phyloP scores from a whole-genome alignment of 2,888 invertebrate species.

The Drosophila seclusa region DNA sequence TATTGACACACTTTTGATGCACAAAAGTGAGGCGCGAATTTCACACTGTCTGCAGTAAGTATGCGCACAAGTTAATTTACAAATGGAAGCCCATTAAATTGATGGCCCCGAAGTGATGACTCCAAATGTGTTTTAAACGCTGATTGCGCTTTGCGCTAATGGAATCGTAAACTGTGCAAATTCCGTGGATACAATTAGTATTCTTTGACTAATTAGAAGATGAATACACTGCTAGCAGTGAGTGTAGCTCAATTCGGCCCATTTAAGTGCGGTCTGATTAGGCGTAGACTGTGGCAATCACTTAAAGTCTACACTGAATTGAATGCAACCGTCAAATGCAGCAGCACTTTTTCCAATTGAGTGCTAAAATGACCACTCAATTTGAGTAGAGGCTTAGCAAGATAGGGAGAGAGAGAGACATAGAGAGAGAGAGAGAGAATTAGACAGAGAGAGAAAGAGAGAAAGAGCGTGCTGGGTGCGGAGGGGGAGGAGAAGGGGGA shows the following conservation, averaged over 20 bases:
- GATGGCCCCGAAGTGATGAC: neutral
- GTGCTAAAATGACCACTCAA: slow-evolving; percentile 1
- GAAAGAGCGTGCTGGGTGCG: neutral
- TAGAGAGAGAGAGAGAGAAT: neutral
- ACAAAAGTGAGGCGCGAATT: neutral
- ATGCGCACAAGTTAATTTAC: slow-evolving; percentile 17
- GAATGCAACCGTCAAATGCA: slow-evolving; percentile 17
- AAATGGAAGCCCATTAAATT: slow-evolving; percentile 6
- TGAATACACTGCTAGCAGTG: slow-evolving; percentile 6
- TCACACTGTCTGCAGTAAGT: slow-evolving; percentile 28
- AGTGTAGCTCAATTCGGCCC: slow-evolving; percentile 22
- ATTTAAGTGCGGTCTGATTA: slow-evolving; percentile 39
- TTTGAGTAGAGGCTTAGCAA: neutral
- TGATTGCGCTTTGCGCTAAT: slow-evolving; percentile 1
- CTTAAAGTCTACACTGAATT: slow-evolving; percentile 44
- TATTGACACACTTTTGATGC: slow-evolving; percentile 33
- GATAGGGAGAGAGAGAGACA: neutral
- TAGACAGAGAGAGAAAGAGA: neutral
- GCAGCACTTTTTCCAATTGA: neutral
- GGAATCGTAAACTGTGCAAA: neutral
- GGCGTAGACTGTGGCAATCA: slow-evolving; percentile 43
- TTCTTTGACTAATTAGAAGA: slow-evolving; percentile 2
- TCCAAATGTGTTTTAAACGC: neutral
- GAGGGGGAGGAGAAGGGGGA: neutral
- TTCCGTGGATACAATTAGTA: neutral